Base-by-base conservation (phyloP, 2,888 invertebrate genomes). In the Acrobasis repandana region DNA sequence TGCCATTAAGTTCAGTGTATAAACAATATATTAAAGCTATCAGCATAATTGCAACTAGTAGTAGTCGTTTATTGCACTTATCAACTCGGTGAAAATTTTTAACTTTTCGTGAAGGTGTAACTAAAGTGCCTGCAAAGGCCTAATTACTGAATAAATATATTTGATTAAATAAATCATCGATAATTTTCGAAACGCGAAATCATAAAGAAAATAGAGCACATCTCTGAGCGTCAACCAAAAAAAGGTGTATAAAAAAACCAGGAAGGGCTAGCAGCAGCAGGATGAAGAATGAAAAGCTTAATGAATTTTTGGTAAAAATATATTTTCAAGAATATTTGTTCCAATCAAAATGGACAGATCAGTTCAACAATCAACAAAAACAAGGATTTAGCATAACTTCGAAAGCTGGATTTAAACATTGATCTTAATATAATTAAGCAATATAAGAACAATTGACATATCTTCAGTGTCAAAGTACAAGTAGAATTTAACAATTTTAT, bases 261-360 rank as follows among this genome's bases (percentile, higher is more conserved):
- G 52, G 43, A 62, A 58, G 60, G 63, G 61, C 14, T 59, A 64
- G 76, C 71, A 75, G 83, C 86, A 79, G 84, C 85, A 67, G 86
- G 88, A 75, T 79, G 82, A 81, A 79, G 76, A 91, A 91, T 91
- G 84, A 91, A 92, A 92, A 90, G 89, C 90, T 77, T 71, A 79
- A 85, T 82, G 84, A 79, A 79, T 80, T 86, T 88, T 86, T 83
- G 80, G 73, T 82, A 86, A 89, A 87, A 90, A 88, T 91, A 90
- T 90, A 90, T 90, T 89, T 90, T 80, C 76, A 72, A 85, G 83
- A 86, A 87, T 82, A 85, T 70, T 84, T 71, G 78, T 82, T 86
- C 84, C 83, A 86, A 84, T 85, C 67, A 82, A 84, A 85, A 89
- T 86, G 89, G 89, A 92, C 88, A 90, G 85, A 85, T 85, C 67